Evolutionary conservation across 2,113 vertebrate species (phyloP), one percentile per base, ranked within the genome.

Genomic region (Apteryx mantelli): DNA sequence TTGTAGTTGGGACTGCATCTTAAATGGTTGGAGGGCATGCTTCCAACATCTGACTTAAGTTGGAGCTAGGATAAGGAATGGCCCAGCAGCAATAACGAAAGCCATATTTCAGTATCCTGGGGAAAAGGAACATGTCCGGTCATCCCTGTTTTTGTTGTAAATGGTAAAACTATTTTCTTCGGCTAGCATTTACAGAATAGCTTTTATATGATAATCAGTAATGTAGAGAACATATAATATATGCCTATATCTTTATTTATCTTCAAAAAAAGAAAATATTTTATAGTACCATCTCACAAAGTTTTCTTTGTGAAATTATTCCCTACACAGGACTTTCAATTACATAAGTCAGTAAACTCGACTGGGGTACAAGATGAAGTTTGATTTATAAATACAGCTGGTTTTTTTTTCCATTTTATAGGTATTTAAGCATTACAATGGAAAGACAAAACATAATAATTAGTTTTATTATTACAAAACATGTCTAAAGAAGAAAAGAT

Each of bases 1-100:
- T 96, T 97, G 88, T 66, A 88, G 95, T 77, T 91, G 86, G 90
- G 95, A 86, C 82, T 88, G 79, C 69, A 92, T 97, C 95, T 95
- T 71, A 95, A 97, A 97, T 94, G 96, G 96, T 97, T 97, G 74
- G 96, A 97, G 95, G 97, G 97, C 96, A 97, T 70, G 91, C 95
- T 98, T 98, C 97, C 88, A 97, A 97, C 94, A 89, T 94, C 94
- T 75, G 68, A 92, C 88, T 95, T 91, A 96, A 97, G 91, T 92
- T 93, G 78, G 75, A 95, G 89, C 89, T 82, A 85, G 97, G 69
- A 90, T 96, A 95, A 96, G 84, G 94, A 92, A 82, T 75, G 85
- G 69, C 71, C 69, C n/a, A 88, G 87, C 71, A 96, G 84, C 86
- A 88, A 71, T 91, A 76, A 93, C 56, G 88, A 97, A 94, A 97